Evolutionary conservation across 1,140 invertebrate genomes (phyloP), one percentile per base, ranked within the genome.

Genomic region (Andrena cerasifolii): DNA sequence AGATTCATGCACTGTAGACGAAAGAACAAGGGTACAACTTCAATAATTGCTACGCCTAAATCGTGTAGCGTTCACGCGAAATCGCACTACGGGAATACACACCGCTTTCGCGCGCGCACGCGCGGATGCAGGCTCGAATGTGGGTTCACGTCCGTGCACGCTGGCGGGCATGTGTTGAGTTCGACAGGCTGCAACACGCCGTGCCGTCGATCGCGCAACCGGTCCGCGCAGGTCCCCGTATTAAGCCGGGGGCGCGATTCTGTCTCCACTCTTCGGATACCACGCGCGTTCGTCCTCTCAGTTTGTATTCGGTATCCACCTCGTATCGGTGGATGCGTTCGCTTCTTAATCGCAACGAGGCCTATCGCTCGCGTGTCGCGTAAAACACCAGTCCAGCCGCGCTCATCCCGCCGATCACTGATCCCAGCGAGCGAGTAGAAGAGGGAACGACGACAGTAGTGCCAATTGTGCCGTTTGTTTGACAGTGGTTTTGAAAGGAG

Each of bases 191-290:
- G n/a, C n/a, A n/a, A n/a, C n/a, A n/a, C n/a, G n/a, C n/a, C n/a
- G n/a, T n/a, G n/a, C n/a, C 47, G 47, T 4, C 6, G 5, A 54
- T 24, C 51, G 88, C 88, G 86, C 89, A 89, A 74, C 85, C 79
- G 78, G 82, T 83, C 78, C 66, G 89, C 89, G 89, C 89, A 90
- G 73, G 86, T 89, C 87, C 88, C 86, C 87, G 88, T 89, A 90
- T 89, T 89, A 90, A 90, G 87, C 88, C 89, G 88, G 83, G 87
- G 87, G 88, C 87, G 86, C 89, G 89, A 87, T 89, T 87, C 88
- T 73, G 85, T 76, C 85, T 80, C 81, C 81, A 86, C 68, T 89
- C 82, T 89, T 89, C 83, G 87, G 85, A 84, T 84, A 87, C 84
- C 83, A 84, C 84, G 85, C 86, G 83, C 86, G 83, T 83, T 83